Conservation (phyloP, 1,140 invertebrate genomes). For the Lepidurus packardi region DNA sequence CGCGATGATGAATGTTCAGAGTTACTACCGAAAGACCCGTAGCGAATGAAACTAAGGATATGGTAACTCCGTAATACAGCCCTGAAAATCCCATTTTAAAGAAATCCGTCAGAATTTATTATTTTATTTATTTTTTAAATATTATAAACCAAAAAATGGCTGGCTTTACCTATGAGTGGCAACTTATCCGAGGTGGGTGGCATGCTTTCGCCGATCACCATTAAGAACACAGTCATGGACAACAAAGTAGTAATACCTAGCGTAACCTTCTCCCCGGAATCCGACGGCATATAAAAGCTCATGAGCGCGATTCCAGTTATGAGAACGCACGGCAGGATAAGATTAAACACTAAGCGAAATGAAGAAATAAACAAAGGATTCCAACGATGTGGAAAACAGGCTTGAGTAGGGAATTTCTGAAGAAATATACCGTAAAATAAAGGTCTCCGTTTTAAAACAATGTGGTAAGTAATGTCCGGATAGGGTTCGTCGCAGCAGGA, state of each 20-base stretch:
- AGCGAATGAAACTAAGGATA: conserved; percentile 56
- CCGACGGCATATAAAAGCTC: conserved; percentile 56
- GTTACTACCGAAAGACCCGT: conserved; percentile 53
- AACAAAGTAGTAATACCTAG: conserved; percentile 57
- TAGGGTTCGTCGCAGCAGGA: conserved; percentile 53
- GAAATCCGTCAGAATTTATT: background rate
- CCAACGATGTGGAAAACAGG: background rate
- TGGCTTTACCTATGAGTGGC: conserved; percentile 52
- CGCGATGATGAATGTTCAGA: conserved; percentile 53
- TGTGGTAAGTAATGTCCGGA: conserved; percentile 53
- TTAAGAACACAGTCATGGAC: conserved; percentile 59
- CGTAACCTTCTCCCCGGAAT: conserved; percentile 50
- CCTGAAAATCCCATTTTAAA: conserved; percentile 41
- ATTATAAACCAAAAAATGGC: background rate
- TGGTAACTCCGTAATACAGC: conserved; percentile 58
- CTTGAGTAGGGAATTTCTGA: background rate
- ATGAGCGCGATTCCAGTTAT: conserved; percentile 53
- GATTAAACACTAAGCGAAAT: conserved; percentile 48
- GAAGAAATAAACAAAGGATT: no score
- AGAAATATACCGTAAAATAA: conserved; percentile 50
- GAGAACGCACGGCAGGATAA: conserved; percentile 55
- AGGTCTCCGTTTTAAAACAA: conserved; percentile 50
- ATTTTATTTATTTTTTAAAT: background rate
- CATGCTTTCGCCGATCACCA: conserved; percentile 57
- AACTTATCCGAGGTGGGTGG: conserved; percentile 56